Evolutionary conservation across 2,113 vertebrate species (phyloP).

Genomic region (Podarcis raffonei): DNA sequence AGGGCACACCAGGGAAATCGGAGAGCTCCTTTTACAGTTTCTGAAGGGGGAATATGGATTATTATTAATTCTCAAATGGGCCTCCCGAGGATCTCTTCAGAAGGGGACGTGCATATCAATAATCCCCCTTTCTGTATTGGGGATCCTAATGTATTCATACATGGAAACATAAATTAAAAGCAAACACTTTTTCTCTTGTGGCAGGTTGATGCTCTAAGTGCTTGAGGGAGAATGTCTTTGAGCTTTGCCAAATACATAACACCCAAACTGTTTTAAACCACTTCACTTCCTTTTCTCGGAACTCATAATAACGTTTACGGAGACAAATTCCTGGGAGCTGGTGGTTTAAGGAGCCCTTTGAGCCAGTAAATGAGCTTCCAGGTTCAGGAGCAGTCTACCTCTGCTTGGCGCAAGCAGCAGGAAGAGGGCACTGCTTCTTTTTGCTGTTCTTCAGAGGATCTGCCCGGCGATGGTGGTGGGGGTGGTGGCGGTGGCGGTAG

Average conservation of each 20-base stretch:
- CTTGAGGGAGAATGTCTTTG: background rate
- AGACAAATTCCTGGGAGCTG: background rate
- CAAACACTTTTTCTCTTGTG: conserved; percentile 5
- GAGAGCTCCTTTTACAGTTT: conserved; percentile 53
- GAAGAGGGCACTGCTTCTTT: background rate
- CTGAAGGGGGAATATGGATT: conserved; percentile 69
- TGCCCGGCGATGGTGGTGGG: too few relatives aligned
- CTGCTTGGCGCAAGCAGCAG: background rate
- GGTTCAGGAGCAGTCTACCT: background rate
- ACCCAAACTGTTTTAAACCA: background rate
- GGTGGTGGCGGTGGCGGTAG: background rate
- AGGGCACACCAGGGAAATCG: conserved; percentile 57
- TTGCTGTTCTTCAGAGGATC: background rate
- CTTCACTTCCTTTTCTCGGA: background rate
- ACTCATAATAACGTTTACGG: background rate
- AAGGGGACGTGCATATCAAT: conserved; percentile 66
- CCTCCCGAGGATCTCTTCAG: conserved; percentile 67
- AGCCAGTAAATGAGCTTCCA: background rate
- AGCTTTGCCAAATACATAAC: fast-evolving
- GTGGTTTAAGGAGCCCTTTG: background rate
- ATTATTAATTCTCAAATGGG: conserved; percentile 70
- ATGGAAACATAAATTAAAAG: conserved; percentile 60
- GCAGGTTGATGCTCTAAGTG: background rate
- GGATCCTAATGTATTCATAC: conserved; percentile 55
- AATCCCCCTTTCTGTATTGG: conserved; percentile 48